Evolutionary conservation across 2,113 vertebrate genomes (phyloP), one percentile per base, ranked within the genome.

Genomic region (Planiliza haematocheilus): DNA sequence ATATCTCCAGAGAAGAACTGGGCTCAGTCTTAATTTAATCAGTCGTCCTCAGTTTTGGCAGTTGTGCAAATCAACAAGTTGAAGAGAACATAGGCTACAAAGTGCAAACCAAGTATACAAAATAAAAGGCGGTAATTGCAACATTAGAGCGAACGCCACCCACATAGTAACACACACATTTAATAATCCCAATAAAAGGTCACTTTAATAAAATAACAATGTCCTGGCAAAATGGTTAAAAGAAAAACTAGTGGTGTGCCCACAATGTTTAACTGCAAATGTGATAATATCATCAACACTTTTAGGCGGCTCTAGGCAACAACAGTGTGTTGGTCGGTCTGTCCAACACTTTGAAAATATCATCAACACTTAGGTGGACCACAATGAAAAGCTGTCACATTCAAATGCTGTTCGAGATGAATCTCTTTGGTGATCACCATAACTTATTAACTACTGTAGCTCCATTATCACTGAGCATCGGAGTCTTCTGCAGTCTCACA

Each of bases 111-210:
- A 64, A 16, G 34, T 62, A 59, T 16, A 3, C 16, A 21, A 76
- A 79, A 63, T 10, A 36, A 63, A 72, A 50, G 67, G 53, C 61
- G 42, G 58, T 77, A 80, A 86, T 39, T 81, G 38, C 70, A 70
- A 18, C 70, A 77, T 70, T 62, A 65, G 41, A 50, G 52, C 58
- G 69, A 75, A 86, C 45, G 59, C 12, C 56, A n/a, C 65, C 80
- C 59, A 79, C 52, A 62, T 48, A 55, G 41, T 50, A 39, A 46
- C n/a, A 55, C n/a, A 34, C 73, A 41, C 37, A 24, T 20, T 59
- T 67, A 62, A 36, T 38, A 21, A 24, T 56, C 41, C 20, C 48
- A 63, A 64, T 52, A 59, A 63, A 42, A 51, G 42, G 48, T 58
- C 38, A 0, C 20, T 69, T 80, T 52, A 55, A 53, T 72, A 12